These are phyloP conservation scores for Otolemur garnettii DNA, from an alignment of 2,113 vertebrate species.

Conservation along the genomic window DNA sequence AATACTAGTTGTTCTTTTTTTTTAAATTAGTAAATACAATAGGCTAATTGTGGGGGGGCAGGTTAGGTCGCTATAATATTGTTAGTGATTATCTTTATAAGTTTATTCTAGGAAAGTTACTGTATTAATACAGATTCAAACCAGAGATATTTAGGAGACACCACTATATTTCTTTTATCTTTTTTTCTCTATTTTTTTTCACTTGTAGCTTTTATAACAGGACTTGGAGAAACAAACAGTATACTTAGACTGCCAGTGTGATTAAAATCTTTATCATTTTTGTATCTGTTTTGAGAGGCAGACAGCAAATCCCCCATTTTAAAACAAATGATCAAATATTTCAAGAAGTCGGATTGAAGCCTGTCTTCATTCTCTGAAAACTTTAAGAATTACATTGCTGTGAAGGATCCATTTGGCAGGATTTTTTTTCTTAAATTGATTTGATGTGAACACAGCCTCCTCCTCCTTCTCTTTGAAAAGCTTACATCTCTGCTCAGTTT, in stretches of 20 bases:
- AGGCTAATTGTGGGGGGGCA: not conserved
- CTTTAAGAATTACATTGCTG: not conserved
- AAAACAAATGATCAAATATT: constrained; percentile 63
- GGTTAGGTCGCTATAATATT: not conserved
- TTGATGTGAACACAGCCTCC: not conserved
- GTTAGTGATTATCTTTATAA: not conserved
- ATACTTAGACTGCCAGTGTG: not conserved
- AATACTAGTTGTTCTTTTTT: not conserved
- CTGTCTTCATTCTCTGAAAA: constrained; percentile 41
- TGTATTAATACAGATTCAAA: not conserved
- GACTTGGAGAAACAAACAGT: not conserved
- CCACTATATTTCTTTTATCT: not conserved
- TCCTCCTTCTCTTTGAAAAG: not conserved
- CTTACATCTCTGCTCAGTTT: not conserved
- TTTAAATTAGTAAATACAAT: not conserved
- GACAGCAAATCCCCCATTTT: constrained; percentile 51
- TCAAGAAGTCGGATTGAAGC: constrained; percentile 31
- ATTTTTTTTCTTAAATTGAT: constrained; percentile 17
- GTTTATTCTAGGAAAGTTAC: not conserved
- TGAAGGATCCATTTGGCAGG: not conserved
- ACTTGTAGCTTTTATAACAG: not conserved
- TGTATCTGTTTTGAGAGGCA: constrained; percentile 52
- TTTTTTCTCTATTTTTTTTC: not conserved
- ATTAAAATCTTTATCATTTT: not conserved
- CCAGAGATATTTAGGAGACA: not conserved